Evolutionary conservation across 2,797 vertebrate species (phyloP), one percentile per base, ranked within the genome.

Genomic region (Oreortyx pictus): DNA sequence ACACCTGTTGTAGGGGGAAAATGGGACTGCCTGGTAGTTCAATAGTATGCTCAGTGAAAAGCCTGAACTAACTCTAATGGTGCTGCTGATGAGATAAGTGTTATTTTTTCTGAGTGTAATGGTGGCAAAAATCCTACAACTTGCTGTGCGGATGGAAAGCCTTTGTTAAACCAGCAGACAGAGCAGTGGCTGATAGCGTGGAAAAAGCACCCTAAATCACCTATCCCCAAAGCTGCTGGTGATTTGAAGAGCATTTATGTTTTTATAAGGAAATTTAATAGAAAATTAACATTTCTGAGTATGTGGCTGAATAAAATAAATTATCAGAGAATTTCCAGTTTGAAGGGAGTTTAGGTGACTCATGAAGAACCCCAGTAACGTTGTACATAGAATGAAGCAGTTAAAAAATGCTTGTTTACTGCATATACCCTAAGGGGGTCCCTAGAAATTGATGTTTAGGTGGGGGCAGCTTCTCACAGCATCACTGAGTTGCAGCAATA

Each of bases 241-340:
- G 61, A 59, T 67, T 82, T 73, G 64, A 89, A 57, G 29, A 94
- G 3, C 49, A 65, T 83, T 88, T 79, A 46, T 54, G 59, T 4
- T 91, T 92, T 90, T 62, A 82, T 57, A 84, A 93, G 61, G 35
- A 65, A 57, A 82, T 82, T 65, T 66, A 84, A 86, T 78, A 56
- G 49, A 70, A 50, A 50, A 52, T 25, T 19, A 90, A 80, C 8
- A 8, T 88, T 88, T 75, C 71, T 62, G 81, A 84, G 20, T 67
- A 22, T 33, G 29, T 47, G 62, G 54, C 57, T 87, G 78, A 92
- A 77, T 80, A 80, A 90, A 50, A 81, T 74, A 88, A 89, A 91
- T 80, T 56, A 90, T 62, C 31, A 77, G 71, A 85, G 44, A n/a
- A 1, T 77, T 86, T 13, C 47, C 52, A 74, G 57, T 37, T 87